These are phyloP conservation scores for Prunella fulvescens DNA, from an alignment of 2,113 vertebrate species.

Conservation along the genomic window DNA sequence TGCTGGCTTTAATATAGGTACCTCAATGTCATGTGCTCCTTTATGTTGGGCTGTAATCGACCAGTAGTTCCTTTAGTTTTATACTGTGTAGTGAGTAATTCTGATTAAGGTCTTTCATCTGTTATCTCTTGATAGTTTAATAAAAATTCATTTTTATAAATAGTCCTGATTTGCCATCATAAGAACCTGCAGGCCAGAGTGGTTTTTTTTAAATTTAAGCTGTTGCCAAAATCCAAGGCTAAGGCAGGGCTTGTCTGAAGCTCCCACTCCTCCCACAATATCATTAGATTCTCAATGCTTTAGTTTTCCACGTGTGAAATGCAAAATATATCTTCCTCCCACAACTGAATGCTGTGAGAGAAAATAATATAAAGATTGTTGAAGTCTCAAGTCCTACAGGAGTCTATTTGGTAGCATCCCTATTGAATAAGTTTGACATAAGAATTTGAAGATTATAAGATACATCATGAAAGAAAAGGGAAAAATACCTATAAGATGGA, in stretches of 20 bases:
- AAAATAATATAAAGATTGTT: neutral
- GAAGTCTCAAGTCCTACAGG: neutral
- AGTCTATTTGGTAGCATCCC: neutral
- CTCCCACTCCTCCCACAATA: neutral
- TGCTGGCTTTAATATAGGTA: neutral
- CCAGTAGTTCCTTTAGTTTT: neutral
- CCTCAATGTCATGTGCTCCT: rapidly evolving
- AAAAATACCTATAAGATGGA: neutral
- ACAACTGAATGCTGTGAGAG: neutral
- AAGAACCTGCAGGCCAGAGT: neutral
- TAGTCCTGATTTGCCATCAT: neutral
- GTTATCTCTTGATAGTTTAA: neutral
- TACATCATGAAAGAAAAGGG: neutral
- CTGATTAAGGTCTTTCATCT: neutral
- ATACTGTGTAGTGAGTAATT: neutral
- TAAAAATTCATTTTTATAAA: neutral
- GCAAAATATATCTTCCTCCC: neutral
- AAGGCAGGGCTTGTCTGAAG: neutral
- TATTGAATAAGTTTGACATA: neutral
- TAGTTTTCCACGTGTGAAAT: neutral
- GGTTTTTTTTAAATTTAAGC: neutral
- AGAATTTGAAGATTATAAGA: neutral
- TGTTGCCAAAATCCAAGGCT: neutral
- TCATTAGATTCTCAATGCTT: neutral
- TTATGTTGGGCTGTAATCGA: neutral